Evolutionary conservation across 2,888 invertebrate species (phyloP), one percentile per base, ranked within the genome.

Genomic region (Chaitophorus viminalis): DNA sequence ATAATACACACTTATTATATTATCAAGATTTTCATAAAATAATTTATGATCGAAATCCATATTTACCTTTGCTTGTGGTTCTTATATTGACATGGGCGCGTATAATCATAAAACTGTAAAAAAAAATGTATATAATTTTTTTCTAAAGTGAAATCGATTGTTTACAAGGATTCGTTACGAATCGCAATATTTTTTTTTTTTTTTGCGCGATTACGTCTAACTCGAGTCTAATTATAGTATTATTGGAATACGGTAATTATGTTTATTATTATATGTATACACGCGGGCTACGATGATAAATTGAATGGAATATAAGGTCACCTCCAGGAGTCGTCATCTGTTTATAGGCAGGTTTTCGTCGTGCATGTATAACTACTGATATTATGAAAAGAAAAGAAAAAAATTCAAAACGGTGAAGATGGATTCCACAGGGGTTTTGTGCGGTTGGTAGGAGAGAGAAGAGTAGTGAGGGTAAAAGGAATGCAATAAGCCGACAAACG

Each of bases 401-500:
- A 77, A 54, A 54, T 0, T 29, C 18, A 75, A 29, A 36, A 9
- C 72, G 33, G n/a, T 14, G 31, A 74, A 54, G 54, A 82, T 60
- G 76, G 82, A 60, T 75, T 74, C 75, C 60, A 14, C 29, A 9
- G 60, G 36, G 18, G 81, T 21, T 25, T 33, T 36, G 8, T 17
- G 17, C 31, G 29, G 39, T n/a, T n/a, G n/a, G n/a, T n/a, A n/a
- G 68, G 14, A 39, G n/a, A 21, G 17, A n/a, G 39, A 6, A 65
- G 54, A n/a, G n/a, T n/a, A n/a, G n/a, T n/a, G n/a, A 5, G 46
- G 21, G 25, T 29, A 76, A 65, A 60, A 39, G 75, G 84, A 84
- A 84, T 84, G 84, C 76, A 84, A 76, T 76, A 84, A 84, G 60
- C 29, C 39, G 65, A 46, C 46, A 46, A 60, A 84, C 72, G 75